phyloP scores from a whole-genome alignment of 2,797 vertebrate genomes.

The Lepilemur septentrionalis region DNA sequence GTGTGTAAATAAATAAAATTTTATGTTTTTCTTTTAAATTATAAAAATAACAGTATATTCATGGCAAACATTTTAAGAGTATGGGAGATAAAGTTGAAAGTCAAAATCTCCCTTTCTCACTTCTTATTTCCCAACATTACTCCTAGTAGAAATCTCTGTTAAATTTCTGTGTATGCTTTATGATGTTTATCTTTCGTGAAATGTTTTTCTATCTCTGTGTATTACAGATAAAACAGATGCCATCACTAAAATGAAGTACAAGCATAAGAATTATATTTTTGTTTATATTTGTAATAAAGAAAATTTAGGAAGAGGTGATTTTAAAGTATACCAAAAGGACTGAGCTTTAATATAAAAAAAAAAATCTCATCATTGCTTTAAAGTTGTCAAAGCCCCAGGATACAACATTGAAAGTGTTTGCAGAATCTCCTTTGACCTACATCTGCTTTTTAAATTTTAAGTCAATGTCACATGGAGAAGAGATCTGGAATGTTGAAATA shows the following conservation, averaged over 20 bases:
- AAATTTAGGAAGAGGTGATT: background rate
- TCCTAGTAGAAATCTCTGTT: background rate
- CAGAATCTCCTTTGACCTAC: constrained; percentile 60
- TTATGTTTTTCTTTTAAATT: constrained; percentile 19
- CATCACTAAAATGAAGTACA: background rate
- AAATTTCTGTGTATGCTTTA: background rate
- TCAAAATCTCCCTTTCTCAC: background rate
- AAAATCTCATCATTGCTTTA: background rate
- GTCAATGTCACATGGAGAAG: constrained; percentile 55
- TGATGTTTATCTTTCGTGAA: background rate
- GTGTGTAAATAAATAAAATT: background rate
- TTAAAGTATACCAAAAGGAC: background rate
- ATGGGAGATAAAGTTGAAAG: background rate
- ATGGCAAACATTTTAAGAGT: background rate
- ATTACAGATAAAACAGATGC: background rate
- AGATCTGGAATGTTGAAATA: constrained; percentile 61
- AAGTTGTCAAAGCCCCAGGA: constrained; percentile 21
- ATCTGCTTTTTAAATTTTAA: constrained; percentile 70
- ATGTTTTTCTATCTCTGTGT: background rate
- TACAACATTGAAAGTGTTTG: constrained; percentile 41
- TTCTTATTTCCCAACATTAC: background rate
- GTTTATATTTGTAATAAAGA: constrained; percentile 3
- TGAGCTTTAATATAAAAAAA: background rate
- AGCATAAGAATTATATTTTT: background rate
- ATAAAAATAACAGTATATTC: background rate